These are phyloP conservation scores for Telmatherina bonti DNA, from an alignment of 2,797 vertebrate species.

Conservation along the genomic window DNA sequence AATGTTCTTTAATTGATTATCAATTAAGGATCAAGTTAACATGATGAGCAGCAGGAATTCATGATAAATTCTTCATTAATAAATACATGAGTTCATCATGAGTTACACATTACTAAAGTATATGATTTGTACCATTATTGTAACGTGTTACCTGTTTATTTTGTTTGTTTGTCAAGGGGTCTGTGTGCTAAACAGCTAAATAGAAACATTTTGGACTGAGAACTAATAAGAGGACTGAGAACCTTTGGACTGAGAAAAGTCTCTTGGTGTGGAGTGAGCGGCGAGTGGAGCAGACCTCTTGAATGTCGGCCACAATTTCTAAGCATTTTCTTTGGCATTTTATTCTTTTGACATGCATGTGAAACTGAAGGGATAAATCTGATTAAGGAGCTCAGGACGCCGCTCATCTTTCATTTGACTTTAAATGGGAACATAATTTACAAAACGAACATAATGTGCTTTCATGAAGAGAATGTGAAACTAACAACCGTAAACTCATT, in stretches of 20 bases:
- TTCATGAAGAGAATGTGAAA: background rate
- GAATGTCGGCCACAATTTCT: background rate
- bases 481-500: background rate
- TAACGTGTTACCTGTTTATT: no score
- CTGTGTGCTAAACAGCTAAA: constrained; percentile 1
- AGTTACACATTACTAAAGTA: no score
- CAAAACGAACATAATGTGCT: background rate
- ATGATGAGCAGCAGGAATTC: no score
- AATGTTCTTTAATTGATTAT: no score
- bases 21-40: no score
- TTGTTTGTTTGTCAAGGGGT: background rate
- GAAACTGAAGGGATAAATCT: background rate
- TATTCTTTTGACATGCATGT: background rate
- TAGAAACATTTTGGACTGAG: constrained; percentile 7
- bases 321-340: background rate
- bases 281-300: background rate
- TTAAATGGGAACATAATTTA: background rate
- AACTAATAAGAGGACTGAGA: background rate
- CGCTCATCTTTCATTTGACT: background rate
- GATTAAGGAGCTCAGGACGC: background rate
- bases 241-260: no score
- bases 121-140: no score
- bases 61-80: no score
- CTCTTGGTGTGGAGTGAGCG: constrained; percentile 4
- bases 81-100: no score